Base-by-base conservation (phyloP, 2,888 invertebrate genomes). In the Galeopsomyia nigrocyanea region DNA sequence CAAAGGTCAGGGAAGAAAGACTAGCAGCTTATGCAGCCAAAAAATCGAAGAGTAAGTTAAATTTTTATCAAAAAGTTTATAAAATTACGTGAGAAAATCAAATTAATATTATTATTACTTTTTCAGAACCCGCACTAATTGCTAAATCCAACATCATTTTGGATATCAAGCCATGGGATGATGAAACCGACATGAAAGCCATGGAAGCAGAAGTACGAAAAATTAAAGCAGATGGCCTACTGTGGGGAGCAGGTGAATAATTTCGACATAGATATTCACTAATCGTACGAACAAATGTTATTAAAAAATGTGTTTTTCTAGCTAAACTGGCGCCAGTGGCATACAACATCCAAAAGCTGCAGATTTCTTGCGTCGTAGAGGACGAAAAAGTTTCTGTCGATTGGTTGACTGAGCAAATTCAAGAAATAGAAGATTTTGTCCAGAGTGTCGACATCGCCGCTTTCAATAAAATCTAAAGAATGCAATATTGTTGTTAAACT, bases 391-490 rank as follows among this genome's bases (percentile, higher is more conserved):
- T 98, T 21, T 95, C 95, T 50, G 89, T 95, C 62, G 96, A 96
- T 85, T 92, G 92, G 91, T 89, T 97, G 47, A 93, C 92, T 79
- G 98, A 98, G 87, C 90, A 93, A 86, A 93, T 98, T 78, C 92
- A 95, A 82, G 92, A 91, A 79, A 88, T 91, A 80, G 95, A 96
- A 87, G 96, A 97, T 80, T 93, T 88, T 86, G 95, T 95, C 61
- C 97, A 97, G 89, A 95, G 95, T 84, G 94, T 97, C 65, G 97
- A 97, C 85, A 94, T 98, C 82, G 97, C 96, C 76, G 97, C 97
- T 76, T 98, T 98, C 88, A 97, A 97, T 88, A 97, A 97, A 89
- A 93, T 95, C 80, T 95, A 91, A 89, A 71, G 90, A 88, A 70
- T 46, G 56, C 50, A 63, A 57, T 53, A 51, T 61, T 46, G 49